Percentiles rank a stretch among this genome's conserved stretches.
Evolutionary conservation across 1,140 invertebrate genomes (phyloP).

Genomic region (Lasaia peninsularis): DNA sequence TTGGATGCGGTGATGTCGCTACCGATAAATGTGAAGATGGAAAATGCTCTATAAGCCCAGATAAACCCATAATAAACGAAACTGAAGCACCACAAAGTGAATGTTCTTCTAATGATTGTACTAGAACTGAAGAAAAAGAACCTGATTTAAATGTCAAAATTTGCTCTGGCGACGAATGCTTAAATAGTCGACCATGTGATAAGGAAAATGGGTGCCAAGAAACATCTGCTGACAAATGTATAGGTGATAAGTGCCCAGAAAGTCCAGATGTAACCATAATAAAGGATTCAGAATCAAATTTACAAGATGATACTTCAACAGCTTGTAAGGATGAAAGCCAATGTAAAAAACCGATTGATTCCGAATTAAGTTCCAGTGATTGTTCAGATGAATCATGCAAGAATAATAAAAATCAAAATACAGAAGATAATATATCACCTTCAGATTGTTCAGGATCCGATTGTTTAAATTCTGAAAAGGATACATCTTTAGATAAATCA

Average conservation of each 20-base stretch:
- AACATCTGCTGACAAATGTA: slow-evolving; percentile 32
- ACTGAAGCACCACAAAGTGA: slow-evolving; percentile 5
- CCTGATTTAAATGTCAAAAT: slow-evolving; percentile 12
- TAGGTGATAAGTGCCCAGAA: slow-evolving; percentile 34
- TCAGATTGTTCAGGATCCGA: slow-evolving; percentile 36
- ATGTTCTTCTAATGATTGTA: slow-evolving; percentile 34
- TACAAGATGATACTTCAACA: slow-evolving; percentile 6
- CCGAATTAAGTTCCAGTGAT: slow-evolving; percentile 24
- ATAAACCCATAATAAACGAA: not conserved
- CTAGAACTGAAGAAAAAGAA: not conserved
- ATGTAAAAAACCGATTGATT: slow-evolving; percentile 25
- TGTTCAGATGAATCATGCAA: slow-evolving; percentile 51
- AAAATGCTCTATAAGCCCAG: not conserved
- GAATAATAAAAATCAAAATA: slow-evolving; percentile 37
- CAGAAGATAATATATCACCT: slow-evolving; percentile 12
- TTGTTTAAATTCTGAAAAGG: slow-evolving; percentile 18
- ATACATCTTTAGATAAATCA: not conserved
- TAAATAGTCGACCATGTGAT: slow-evolving; percentile 9
- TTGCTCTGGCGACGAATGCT: slow-evolving; percentile 40
- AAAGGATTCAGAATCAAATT: slow-evolving; percentile 23
- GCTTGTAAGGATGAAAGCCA: slow-evolving; percentile 30
- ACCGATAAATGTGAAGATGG: not conserved
- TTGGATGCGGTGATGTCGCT: not conserved
- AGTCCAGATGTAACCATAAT: slow-evolving; percentile 15
- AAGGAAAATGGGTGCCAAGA: slow-evolving; percentile 28